Evolutionary conservation across 2,888 invertebrate species (phyloP), one percentile per base, ranked within the genome.

Genomic region (Hirtodrosophila cameraria): DNA sequence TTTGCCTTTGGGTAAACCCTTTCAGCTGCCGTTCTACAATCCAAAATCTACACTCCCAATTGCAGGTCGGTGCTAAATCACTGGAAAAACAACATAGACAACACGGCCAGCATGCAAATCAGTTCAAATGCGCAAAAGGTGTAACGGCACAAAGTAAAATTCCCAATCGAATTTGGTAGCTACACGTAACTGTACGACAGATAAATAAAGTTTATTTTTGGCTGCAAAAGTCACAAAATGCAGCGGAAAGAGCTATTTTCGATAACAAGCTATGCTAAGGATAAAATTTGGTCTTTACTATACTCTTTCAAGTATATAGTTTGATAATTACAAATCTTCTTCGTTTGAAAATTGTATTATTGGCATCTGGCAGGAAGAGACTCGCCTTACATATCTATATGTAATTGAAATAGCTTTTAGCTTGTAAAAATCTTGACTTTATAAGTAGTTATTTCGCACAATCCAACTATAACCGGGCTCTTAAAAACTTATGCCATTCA

Each of bases 41-140:
- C 8, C 30, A 7, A 31, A 50, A 46, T 31, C 33, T 46, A 16
- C 39, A 48, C 25, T 27, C 3, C 3, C 46, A 20, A 30, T 43
- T 60, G 13, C 12, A 28, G 33, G 25, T 46, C 31, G 35, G 33
- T 74, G 83, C 52, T 85, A 87, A 87, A 87, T 80, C 86, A 79
- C 71, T 64, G 71, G 81, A 61, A 75, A 77, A 87, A 67, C 83
- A 85, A 84, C 63, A 68, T 53, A 67, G 58, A 20, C 53, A 60
- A 73, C 81, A 63, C 38, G 58, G 18, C 11, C 50, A 50, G 79
- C 83, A 80, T 87, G 79, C 67, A 82, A 87, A 87, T 75, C 62
- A 71, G 69, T 41, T 63, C 18, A 49, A 48, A 42, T 71, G 55
- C 80, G 73, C 55, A 58, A 59, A 61, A 49, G 61, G 61, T 62